Evolutionary conservation across 2,797 vertebrate genomes (phyloP).

Genomic region (Margarornis squamiger): DNA sequence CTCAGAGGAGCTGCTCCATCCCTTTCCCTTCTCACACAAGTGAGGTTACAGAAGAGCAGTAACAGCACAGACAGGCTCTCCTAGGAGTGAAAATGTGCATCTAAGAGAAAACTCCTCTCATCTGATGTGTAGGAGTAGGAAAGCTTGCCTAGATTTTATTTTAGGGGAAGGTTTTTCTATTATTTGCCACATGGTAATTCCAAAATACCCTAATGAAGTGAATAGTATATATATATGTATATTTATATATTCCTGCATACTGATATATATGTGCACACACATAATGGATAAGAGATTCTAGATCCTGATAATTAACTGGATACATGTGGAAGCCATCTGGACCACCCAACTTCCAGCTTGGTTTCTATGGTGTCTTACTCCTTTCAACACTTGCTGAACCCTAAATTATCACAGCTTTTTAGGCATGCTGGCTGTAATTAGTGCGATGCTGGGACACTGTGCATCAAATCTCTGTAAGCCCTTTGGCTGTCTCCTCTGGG

Average conservation of each 20-base stretch:
- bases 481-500: neutral
- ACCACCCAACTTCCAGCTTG: neutral
- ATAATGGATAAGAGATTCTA: neutral
- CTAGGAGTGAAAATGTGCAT: neutral
- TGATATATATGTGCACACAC: neutral
- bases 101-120: neutral
- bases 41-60: neutral
- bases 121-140: neutral
- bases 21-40: neutral
- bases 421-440: neutral
- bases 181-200: neutral
- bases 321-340: slow-evolving; percentile 5
- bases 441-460: neutral
- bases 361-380: neutral
- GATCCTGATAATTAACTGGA: neutral
- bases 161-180: neutral
- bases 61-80: neutral
- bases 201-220: neutral
- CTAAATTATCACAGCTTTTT: neutral
- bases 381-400: neutral
- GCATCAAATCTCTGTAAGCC: neutral
- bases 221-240: neutral
- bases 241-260: neutral
- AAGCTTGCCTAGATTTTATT: neutral
- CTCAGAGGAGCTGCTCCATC: neutral